Conservation (phyloP, 30 jellyfish, hydroid and myxozoan genomes). For the Turritopsis dohrnii region DNA sequence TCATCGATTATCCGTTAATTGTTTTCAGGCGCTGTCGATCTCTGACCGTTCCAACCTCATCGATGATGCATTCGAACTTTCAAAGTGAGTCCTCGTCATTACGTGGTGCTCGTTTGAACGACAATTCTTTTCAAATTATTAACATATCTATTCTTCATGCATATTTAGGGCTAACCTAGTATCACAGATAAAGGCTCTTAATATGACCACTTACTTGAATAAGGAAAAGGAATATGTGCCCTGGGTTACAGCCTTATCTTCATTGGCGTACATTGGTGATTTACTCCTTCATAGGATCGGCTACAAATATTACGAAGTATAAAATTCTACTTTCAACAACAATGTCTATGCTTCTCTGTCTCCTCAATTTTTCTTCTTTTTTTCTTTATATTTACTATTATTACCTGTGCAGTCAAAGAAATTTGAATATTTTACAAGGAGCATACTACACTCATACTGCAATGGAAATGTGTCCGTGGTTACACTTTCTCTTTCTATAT, state of each 20-base stretch:
- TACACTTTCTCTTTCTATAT: background rate
- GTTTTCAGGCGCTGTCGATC: constrained; percentile 42
- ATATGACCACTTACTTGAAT: constrained; percentile 53
- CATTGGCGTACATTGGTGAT: constrained; percentile 58
- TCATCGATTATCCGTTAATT: too few relatives aligned
- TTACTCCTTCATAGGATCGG: constrained; percentile 49
- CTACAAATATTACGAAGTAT: constrained; percentile 24
- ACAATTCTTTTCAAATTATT: background rate
- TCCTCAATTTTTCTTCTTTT: background rate
- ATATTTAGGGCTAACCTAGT: constrained; percentile 44
- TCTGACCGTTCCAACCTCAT: constrained; percentile 75
- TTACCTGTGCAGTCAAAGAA: too few relatives aligned
- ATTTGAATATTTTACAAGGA: too few relatives aligned
- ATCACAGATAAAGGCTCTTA: constrained; percentile 42
- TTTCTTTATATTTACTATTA: background rate
- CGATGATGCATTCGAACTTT: constrained; percentile 75
- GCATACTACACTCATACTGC: too few relatives aligned
- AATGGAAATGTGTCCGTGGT: background rate
- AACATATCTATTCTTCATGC: background rate
- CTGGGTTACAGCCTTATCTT: constrained; percentile 51
- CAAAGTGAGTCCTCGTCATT: constrained; percentile 32
- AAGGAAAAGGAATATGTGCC: constrained; percentile 69
- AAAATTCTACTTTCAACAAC: background rate
- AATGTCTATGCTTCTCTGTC: background rate
- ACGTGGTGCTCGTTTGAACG: background rate